Conservation (phyloP, 2,113 vertebrate genomes). For the Podiceps cristatus region DNA sequence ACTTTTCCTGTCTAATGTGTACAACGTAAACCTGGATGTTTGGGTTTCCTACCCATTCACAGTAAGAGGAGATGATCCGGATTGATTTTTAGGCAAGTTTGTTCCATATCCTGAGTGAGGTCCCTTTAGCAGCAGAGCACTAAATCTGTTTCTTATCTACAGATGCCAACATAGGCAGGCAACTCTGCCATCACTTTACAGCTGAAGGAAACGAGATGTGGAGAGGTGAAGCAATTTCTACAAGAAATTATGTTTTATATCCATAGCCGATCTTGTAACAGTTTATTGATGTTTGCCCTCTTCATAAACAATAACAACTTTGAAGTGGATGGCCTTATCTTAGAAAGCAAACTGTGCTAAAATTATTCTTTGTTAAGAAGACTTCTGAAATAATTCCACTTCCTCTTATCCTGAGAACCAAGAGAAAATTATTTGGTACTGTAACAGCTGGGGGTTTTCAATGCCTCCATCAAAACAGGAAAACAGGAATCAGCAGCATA, state of each 20-base stretch:
- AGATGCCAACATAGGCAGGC: background rate
- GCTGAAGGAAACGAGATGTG: conserved; percentile 11
- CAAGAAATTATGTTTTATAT: background rate
- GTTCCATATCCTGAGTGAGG: background rate
- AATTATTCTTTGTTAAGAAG: conserved; percentile 7
- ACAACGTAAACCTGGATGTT: background rate
- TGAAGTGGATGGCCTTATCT: conserved; percentile 10
- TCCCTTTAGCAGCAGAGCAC: background rate
- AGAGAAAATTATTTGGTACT: background rate
- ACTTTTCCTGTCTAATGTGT: background rate
- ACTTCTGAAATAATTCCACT: conserved; percentile 13
- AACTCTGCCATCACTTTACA: background rate
- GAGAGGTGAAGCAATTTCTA: background rate
- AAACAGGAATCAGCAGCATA: conserved; percentile 27
- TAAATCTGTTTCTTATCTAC: conserved; percentile 30
- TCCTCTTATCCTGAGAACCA: conserved; percentile 6
- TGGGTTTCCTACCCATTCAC: background rate
- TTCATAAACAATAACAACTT: conserved; percentile 20
- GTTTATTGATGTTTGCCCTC: conserved; percentile 13
- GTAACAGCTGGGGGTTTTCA: background rate
- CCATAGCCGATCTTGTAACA: background rate
- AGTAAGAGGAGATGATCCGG: background rate
- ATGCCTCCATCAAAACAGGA: background rate
- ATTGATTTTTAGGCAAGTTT: background rate
- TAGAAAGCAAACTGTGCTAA: conserved; percentile 23